Base-by-base conservation (phyloP, 2,888 invertebrate genomes). In the Amphimallon solstitiale region DNA sequence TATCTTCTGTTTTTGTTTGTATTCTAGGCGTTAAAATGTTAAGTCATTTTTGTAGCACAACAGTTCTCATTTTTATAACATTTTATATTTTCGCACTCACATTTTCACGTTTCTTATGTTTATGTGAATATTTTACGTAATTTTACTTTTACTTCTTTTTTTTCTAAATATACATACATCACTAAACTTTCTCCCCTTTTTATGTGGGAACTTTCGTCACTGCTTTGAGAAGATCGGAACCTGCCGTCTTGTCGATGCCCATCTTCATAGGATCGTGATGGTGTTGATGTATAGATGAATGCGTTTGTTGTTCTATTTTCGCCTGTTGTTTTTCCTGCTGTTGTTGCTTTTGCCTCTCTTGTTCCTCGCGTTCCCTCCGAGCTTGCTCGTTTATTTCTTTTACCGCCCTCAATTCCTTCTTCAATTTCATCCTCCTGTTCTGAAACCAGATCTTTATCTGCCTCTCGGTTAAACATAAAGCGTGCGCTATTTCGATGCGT, bases 361-460 rank as follows among this genome's bases (percentile, higher is more conserved):
- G 94, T 80, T 95, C 94, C 81, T 95, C 95, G 63, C 94, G 86
- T 79, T 95, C 95, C 73, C 94, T 88, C 77, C 95, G 89, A 71
- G 95, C 95, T 76, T 95, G 95, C 80, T 95, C 95, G 86, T 95
- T 95, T 78, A 95, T 95, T 85, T 96, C 96, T 81, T 96, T 95
- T 59, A 96, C 94, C 52, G 95, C 95, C 77, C 97, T 88, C 76
- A 97, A 86, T 82, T 97, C 97, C 80, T 97, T 97, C 88, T 97
- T 97, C 85, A 95, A 87, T 83, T 97, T 97, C 97, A 97, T 97
- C 79, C 97, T 90, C 74, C 96, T 89, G 83, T 97, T 97, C 84
- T 97, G 97, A 86, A 97, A 95, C 95, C 95, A 95, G 83, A 95
- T 96, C 86, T 96, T 96, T 81, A 96, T 97, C 87, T 97, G 97